Evolutionary conservation across 2,113 vertebrate genomes (phyloP), one percentile per base, ranked within the genome.

Genomic region (Malurus elegans): DNA sequence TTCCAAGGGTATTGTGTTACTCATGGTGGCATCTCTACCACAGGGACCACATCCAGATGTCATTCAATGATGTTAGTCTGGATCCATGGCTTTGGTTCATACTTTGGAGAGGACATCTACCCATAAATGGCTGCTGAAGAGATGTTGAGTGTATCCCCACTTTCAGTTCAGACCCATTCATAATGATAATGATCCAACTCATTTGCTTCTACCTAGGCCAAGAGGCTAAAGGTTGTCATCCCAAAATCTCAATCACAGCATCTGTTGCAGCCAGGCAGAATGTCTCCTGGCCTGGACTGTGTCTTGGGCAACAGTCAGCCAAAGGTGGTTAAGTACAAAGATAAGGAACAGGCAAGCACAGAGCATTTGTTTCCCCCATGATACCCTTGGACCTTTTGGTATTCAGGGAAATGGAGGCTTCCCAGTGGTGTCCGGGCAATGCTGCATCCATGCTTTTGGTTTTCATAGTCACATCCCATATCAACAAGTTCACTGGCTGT

Each of bases 101-200:
- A 32, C 29, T 2, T 0, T 64, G 34, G 74, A 53, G 48, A 36
- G 48, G 12, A 62, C 25, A 29, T 60, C 60, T 60, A 13, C 54
- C 32, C 26, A 4, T 38, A 42, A 76, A 31, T 1, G 2, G 24
- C 34, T 88, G n/a, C 51, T 74, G 65, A 74, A 64, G 72, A 86
- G 24, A 42, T 0, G 0, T 17, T 6, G 21, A 45, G 12, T 23
- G 18, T 56, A 51, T 83, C 50, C 53, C 8, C 26, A 29, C 64
- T 36, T 90, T 70, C 47, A 45, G 18, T 58, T 79, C 34, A 54
- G 28, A 40, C 34, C 5, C 45, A 6, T 71, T 74, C 65, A 19
- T 67, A 56, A 20, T 62, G 56, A 16, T 36, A 64, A 64, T 36
- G 19, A 18, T 53, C 57, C 45, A 45, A 18, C 14, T n/a, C 7